phyloP scores from a whole-genome alignment of 2,888 invertebrate species.

The Trachelus iudaicus region DNA sequence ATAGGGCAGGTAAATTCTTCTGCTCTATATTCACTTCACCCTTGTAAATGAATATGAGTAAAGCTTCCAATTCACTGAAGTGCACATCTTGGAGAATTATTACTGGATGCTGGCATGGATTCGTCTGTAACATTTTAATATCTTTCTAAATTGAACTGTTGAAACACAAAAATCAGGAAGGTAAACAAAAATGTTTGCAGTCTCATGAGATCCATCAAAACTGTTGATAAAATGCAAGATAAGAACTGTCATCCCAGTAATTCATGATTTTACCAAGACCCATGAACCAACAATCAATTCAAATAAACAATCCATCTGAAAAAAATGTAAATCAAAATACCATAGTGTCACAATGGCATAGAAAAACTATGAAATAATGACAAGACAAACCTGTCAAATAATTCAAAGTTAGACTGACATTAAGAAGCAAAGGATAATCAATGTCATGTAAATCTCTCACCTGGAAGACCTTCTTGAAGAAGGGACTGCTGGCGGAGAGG shows the following conservation, averaged over 20 bases:
- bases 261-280: background rate
- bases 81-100: slow-evolving; percentile 80
- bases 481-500: slow-evolving; percentile 75
- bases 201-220: background rate
- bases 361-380: background rate
- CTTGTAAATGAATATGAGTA: slow-evolving; percentile 79
- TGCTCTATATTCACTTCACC: slow-evolving; percentile 81
- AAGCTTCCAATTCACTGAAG: slow-evolving; percentile 73
- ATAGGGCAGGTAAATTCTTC: slow-evolving; percentile 74
- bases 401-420: background rate
- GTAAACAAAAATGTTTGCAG: background rate
- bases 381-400: background rate
- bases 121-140: slow-evolving; percentile 69
- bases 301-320: background rate
- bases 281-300: background rate
- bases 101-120: slow-evolving; percentile 80
- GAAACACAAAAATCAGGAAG: background rate
- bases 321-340: background rate
- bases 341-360: background rate
- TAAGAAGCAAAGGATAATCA: background rate
- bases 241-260: background rate
- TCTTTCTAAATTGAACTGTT: background rate
- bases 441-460: slow-evolving; percentile 54
- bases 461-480: slow-evolving; percentile 75
- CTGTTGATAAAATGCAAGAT: background rate